Conservation (phyloP, 2,797 vertebrate genomes). For the Podarcis lilfordi region DNA sequence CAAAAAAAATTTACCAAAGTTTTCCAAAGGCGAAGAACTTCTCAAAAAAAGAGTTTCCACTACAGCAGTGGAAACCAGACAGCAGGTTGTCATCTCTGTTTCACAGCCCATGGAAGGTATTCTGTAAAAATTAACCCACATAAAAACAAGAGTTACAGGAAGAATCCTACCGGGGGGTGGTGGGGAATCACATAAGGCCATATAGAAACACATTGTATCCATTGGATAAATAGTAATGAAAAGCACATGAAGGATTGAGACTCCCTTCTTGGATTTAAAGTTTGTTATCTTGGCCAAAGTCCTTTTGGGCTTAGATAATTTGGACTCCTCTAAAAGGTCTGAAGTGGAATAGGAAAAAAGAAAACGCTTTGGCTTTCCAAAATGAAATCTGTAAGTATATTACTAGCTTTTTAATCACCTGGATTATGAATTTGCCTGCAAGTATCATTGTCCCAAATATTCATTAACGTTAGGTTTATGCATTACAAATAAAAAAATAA, state of each 20-base stretch:
- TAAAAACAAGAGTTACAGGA: slow-evolving; percentile 11
- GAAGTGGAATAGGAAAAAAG: background rate
- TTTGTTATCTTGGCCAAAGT: background rate
- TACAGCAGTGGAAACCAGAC: slow-evolving; percentile 73
- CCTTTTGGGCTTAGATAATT: background rate
- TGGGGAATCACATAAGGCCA: background rate
- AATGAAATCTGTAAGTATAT: background rate
- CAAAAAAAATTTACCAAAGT: slow-evolving; percentile 88
- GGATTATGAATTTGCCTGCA: background rate
- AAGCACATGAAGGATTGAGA: background rate
- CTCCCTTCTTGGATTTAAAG: background rate
- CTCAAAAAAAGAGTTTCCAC: slow-evolving; percentile 79
- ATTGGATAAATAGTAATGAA: background rate
- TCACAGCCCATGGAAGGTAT: slow-evolving; percentile 68
- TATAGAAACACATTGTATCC: background rate
- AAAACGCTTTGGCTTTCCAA: background rate
- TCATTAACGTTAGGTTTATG: slow-evolving; percentile 9
- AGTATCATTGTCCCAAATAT: background rate
- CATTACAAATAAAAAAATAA: slow-evolving; percentile 23
- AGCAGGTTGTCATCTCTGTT: slow-evolving; percentile 74
- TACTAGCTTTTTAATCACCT: background rate
- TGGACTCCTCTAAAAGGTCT: background rate
- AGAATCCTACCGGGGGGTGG: background rate
- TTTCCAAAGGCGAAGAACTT: slow-evolving; percentile 77
- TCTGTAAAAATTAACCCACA: slow-evolving; percentile 69